phyloP scores from a whole-genome alignment of 2,113 vertebrate species.

The Centropristis striata region DNA sequence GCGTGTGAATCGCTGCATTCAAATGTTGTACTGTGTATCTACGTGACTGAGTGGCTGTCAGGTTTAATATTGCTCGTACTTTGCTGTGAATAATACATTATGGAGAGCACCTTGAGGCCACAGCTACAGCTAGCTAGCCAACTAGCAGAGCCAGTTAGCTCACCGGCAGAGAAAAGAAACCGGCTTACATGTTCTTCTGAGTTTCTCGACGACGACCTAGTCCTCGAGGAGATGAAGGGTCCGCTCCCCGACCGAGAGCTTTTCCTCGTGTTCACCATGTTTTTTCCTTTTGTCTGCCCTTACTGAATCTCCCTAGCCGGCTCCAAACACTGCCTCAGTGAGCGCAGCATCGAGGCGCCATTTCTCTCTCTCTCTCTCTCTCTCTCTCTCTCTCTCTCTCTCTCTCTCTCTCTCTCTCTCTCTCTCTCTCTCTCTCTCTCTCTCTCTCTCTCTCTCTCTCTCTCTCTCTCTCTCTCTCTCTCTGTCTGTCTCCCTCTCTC shows the following conservation, averaged over 20 bases:
- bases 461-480: conserved; percentile 58
- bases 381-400: conserved; percentile 60
- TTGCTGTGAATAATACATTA: conserved; percentile 26
- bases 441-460: conserved; percentile 34
- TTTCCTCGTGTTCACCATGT: conserved; percentile 95
- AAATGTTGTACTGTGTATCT: background rate
- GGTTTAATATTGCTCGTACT: background rate
- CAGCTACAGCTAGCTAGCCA: conserved; percentile 68
- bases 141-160: conserved; percentile 68
- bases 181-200: conserved; percentile 87
- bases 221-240: conserved; percentile 94
- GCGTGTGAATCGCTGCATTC: background rate
- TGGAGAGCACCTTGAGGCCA: conserved; percentile 77
- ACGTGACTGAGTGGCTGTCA: conserved; percentile 63
- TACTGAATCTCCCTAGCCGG: conserved; percentile 73
- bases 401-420: conserved; percentile 28
- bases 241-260: conserved; percentile 84
- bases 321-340: conserved; percentile 83
- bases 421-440: conserved; percentile 58
- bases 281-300: conserved; percentile 63
- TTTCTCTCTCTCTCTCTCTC: conserved; percentile 78
- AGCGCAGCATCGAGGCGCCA: conserved; percentile 86
- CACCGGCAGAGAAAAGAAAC: conserved; percentile 76
- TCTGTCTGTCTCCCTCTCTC: conserved; percentile 34
- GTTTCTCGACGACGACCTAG: conserved; percentile 89